phyloP scores from a whole-genome alignment of 2,888 invertebrate species.

The Ceratothoa steindachneri region DNA sequence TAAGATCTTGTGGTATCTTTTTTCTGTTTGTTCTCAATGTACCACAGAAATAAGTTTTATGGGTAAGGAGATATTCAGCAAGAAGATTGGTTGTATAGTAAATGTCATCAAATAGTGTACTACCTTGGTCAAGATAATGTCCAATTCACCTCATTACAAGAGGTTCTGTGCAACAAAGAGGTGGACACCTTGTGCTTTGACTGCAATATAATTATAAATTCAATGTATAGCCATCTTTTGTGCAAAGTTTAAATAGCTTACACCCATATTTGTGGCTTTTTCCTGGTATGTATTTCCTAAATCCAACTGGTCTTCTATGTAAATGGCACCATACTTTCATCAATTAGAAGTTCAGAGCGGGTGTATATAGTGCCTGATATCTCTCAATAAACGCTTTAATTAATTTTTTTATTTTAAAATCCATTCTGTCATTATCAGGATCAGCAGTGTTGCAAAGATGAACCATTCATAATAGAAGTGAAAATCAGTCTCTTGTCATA shows the following conservation, averaged over 20 bases:
- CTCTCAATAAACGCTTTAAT: neutral
- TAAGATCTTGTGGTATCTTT: conserved; percentile 9
- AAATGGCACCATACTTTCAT: conserved; percentile 25
- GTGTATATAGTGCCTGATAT: conserved; percentile 15
- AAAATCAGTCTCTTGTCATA: conserved; percentile 19
- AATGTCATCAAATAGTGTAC: conserved; percentile 19
- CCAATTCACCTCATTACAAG: neutral
- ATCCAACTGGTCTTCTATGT: conserved; percentile 11
- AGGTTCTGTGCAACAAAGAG: conserved; percentile 9
- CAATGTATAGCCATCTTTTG: conserved; percentile 17
- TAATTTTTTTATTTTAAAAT: conserved; percentile 17
- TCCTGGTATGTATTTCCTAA: conserved; percentile 14
- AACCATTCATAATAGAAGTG: conserved; percentile 17
- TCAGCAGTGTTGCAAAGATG: conserved; percentile 20
- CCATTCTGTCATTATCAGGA: conserved; percentile 1
- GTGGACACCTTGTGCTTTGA: neutral
- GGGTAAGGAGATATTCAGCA: conserved; percentile 14
- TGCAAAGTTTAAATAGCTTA: conserved; percentile 28
- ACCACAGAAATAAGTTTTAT: conserved; percentile 24
- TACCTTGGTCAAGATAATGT: conserved; percentile 7
- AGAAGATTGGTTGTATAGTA: conserved; percentile 14
- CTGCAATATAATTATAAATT: conserved; percentile 18
- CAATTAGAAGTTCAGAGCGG: conserved; percentile 19
- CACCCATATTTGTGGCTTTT: conserved; percentile 29
- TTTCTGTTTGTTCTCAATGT: conserved; percentile 9